Conservation (phyloP, 2,113 vertebrate genomes). For the Argyrosomus japonicus region DNA sequence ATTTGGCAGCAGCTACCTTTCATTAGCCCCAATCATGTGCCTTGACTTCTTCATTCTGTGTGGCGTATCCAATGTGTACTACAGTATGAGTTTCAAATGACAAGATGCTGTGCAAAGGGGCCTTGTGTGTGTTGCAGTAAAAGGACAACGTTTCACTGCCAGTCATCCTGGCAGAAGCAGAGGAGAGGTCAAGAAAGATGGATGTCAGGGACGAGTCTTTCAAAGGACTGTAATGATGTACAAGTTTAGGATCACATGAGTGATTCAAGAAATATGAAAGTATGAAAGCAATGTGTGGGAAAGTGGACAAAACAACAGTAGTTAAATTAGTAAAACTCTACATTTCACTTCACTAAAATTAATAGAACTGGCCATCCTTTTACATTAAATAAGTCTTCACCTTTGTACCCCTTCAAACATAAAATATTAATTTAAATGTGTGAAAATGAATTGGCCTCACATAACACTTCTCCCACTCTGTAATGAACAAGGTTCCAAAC, state of each 20-base stretch:
- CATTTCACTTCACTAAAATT: background rate
- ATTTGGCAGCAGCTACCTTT: no score
- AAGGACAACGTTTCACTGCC: background rate
- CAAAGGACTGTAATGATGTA: background rate
- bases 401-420: background rate
- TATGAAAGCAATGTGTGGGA: background rate
- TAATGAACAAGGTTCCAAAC: slow-evolving; percentile 44
- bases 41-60: background rate
- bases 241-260: background rate
- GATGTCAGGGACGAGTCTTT: background rate
- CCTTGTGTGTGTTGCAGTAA: no score
- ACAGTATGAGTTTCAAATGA: no score
- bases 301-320: background rate
- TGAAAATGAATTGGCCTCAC: slow-evolving; percentile 48
- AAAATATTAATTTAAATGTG: slow-evolving; percentile 19
- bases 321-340: background rate
- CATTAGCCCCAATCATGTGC: background rate
- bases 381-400: background rate
- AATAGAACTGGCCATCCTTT: background rate
- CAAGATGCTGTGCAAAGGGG: no score
- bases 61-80: background rate
- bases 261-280: background rate
- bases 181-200: background rate
- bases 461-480: slow-evolving; percentile 28
- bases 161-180: background rate